These are phyloP conservation scores for Leiothrix lutea DNA, from an alignment of 2,113 vertebrate genomes.

Conservation along the genomic window DNA sequence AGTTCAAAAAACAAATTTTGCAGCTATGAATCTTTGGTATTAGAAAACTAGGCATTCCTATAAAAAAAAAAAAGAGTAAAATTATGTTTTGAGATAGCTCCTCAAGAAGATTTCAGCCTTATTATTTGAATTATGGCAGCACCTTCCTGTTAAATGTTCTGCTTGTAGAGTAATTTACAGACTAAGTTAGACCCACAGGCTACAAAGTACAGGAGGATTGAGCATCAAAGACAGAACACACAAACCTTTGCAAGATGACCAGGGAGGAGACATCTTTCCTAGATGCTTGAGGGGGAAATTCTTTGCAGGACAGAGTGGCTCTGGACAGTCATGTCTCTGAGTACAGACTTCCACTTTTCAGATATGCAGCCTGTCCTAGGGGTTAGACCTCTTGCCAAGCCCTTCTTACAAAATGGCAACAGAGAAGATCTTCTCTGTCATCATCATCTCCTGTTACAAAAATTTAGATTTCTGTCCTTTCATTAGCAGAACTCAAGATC, in stretches of 20 bases:
- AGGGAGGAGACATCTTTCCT: background rate
- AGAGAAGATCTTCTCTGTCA: background rate
- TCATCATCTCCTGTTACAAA: background rate
- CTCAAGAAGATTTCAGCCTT: background rate
- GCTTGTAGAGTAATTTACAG: background rate
- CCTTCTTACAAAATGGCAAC: background rate
- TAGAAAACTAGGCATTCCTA: background rate
- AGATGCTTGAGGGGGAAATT: background rate
- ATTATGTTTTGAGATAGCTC: background rate
- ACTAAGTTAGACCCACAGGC: background rate
- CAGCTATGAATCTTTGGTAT: background rate
- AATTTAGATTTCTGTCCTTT: background rate
- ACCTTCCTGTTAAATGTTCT: background rate
- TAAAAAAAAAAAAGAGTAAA: background rate
- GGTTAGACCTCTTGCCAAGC: background rate
- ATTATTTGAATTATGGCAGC: background rate
- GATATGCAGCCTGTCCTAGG: background rate
- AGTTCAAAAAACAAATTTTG: background rate
- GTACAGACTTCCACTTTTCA: background rate
- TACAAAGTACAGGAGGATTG: background rate
- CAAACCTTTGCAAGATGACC: background rate
- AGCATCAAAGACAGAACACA: background rate
- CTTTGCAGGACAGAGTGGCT: background rate
- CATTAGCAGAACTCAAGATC: background rate
- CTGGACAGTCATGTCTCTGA: background rate